Evolutionary conservation across 2,113 vertebrate genomes (phyloP).

Genomic region (Ammodytes marinus): DNA sequence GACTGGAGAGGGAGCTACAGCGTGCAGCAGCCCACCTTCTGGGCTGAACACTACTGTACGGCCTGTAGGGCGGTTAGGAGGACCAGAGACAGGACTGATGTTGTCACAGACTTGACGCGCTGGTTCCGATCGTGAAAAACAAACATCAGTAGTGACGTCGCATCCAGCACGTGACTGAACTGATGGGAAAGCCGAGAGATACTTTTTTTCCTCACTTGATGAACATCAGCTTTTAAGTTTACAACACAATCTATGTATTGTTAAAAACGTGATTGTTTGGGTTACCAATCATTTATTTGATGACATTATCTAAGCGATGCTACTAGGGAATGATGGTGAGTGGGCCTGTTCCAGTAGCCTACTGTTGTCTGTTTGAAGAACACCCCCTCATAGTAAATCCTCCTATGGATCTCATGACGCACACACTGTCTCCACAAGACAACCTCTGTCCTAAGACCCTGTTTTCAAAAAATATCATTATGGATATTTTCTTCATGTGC

Average conservation of each 20-base stretch:
- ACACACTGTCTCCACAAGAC: too few species aligned
- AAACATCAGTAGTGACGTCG: not conserved
- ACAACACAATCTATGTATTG: not conserved
- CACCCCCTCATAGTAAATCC: too few species aligned
- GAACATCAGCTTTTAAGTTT: slow-evolving; percentile 16
- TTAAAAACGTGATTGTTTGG: not conserved
- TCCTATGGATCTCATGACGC: too few species aligned
- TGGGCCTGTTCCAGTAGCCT: too few species aligned
- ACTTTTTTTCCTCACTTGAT: not conserved
- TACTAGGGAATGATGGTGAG: too few species aligned
- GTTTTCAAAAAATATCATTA: too few species aligned
- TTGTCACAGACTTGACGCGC: slow-evolving; percentile 78
- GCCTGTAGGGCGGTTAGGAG: slow-evolving; percentile 84
- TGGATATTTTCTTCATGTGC: too few species aligned
- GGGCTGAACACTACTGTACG: slow-evolving; percentile 91
- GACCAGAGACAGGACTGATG: slow-evolving; percentile 75
- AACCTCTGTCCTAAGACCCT: too few species aligned
- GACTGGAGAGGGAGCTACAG: slow-evolving; percentile 88
- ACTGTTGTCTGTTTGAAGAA: not conserved
- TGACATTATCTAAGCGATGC: too few species aligned
- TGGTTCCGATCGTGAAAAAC: slow-evolving; percentile 87
- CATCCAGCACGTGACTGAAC: not conserved
- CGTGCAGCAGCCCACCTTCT: slow-evolving; percentile 85
- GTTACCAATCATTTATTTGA: slow-evolving; percentile 1
- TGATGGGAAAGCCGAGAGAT: not conserved